Conservation (phyloP, 2,113 vertebrate species). For the Nesoenas mayeri region DNA sequence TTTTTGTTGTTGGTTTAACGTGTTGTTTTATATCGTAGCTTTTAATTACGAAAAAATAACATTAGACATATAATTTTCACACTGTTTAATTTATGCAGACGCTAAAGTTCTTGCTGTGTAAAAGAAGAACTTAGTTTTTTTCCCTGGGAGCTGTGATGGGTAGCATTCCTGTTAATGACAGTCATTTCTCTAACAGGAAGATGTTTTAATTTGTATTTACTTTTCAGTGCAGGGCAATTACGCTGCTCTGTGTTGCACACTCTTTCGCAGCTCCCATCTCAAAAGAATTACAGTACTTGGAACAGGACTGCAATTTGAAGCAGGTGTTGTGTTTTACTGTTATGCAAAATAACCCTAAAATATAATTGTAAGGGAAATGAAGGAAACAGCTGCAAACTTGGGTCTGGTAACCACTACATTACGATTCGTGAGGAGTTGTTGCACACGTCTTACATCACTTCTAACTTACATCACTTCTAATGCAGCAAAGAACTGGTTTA, state of each 20-base stretch:
- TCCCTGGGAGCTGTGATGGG: constrained; percentile 55
- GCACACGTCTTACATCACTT: neutral
- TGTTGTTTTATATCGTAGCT: constrained; percentile 42
- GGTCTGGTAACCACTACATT: constrained; percentile 56
- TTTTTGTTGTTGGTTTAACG: constrained; percentile 37
- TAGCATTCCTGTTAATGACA: constrained; percentile 74
- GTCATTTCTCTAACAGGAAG: constrained; percentile 76
- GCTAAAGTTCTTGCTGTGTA: constrained; percentile 57
- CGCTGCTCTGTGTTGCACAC: constrained; percentile 57
- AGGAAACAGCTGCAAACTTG: constrained; percentile 81
- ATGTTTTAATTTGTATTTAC: constrained; percentile 82
- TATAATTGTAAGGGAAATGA: constrained; percentile 79
- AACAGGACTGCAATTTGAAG: constrained; percentile 76
- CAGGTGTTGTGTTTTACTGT: constrained; percentile 84
- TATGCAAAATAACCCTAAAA: constrained; percentile 82
- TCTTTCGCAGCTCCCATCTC: constrained; percentile 67
- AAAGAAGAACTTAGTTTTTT: constrained; percentile 30
- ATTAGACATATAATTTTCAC: constrained; percentile 57
- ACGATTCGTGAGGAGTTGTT: constrained; percentile 64
- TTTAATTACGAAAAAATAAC: constrained; percentile 56
- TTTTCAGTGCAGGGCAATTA: constrained; percentile 77
- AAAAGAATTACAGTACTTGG: constrained; percentile 75
- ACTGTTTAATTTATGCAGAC: constrained; percentile 56
- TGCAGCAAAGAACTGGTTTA: neutral
- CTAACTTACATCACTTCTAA: neutral